A percentile compares a stretch with the other conserved stretches of the same genome.
Conservation (phyloP, 2,113 vertebrate species). For the Parotia lawesii region DNA sequence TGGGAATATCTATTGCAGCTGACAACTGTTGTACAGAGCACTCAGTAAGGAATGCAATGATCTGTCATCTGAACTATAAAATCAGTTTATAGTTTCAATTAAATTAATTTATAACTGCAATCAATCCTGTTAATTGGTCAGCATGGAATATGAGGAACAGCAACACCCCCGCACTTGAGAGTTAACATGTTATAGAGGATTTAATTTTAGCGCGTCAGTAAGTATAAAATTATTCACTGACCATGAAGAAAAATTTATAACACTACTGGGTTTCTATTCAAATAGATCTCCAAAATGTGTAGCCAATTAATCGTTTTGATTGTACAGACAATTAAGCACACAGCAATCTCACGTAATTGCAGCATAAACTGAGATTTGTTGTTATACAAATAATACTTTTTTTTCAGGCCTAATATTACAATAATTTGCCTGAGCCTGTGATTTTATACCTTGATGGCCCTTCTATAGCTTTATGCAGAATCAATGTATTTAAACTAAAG, state of each 20-base stretch:
- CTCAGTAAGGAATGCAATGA: not conserved
- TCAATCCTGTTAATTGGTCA: conserved; percentile 23
- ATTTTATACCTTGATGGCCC: not conserved
- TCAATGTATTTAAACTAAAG: not conserved
- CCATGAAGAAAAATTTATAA: not conserved
- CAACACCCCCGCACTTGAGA: not conserved
- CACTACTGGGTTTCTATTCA: not conserved
- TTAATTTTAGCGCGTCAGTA: not conserved
- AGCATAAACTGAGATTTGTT: not conserved
- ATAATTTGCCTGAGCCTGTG: not conserved
- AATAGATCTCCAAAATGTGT: not conserved
- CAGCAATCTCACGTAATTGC: not conserved
- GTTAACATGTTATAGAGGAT: not conserved
- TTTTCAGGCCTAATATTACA: not conserved
- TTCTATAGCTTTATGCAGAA: not conserved
- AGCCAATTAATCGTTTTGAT: not conserved
- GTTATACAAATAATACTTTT: not conserved
- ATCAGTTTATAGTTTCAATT: conserved; percentile 1
- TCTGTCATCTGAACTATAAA: not conserved
- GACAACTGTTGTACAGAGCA: not conserved
- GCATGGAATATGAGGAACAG: not conserved
- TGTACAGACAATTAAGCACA: not conserved
- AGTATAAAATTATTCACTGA: not conserved
- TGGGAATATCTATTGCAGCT: not conserved
- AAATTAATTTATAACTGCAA: conserved; percentile 21